These are phyloP conservation scores for Busseola fusca DNA, from an alignment of 2,888 invertebrate species.

Conservation along the genomic window DNA sequence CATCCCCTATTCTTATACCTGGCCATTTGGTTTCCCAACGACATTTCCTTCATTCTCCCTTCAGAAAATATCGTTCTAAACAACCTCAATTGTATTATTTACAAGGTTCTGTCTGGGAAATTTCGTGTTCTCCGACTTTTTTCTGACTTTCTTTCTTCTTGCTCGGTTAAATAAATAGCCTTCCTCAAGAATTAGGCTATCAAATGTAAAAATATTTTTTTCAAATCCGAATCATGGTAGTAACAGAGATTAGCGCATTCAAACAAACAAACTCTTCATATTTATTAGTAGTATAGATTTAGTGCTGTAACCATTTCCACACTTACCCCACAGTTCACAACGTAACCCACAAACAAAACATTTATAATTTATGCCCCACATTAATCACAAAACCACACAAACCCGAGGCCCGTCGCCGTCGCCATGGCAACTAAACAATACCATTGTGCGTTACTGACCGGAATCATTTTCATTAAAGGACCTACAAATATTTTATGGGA, in stretches of 20 bases:
- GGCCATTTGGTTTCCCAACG: not conserved
- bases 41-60: not conserved
- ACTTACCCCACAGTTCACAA: conserved; percentile 24
- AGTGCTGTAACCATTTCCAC: conserved; percentile 12
- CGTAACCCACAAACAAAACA: conserved; percentile 49
- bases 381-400: conserved; percentile 44
- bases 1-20: not conserved
- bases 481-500: conserved; percentile 61
- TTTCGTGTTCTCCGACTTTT: too few species aligned
- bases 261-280: not conserved
- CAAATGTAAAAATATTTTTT: not conserved
- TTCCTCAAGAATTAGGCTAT: too few species aligned
- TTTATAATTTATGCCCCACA: conserved; percentile 46
- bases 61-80: not conserved
- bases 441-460: conserved; percentile 50
- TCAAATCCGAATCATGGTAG: not conserved
- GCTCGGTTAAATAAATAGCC: too few species aligned
- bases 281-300: not conserved
- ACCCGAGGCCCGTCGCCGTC: conserved; percentile 17
- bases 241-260: not conserved
- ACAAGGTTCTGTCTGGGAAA: not conserved
- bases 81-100: not conserved
- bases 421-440: conserved; percentile 49
- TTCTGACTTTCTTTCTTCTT: too few species aligned
- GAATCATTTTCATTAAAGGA: conserved; percentile 51